These are phyloP conservation scores for Polypterus senegalus DNA, from an alignment of 2,113 vertebrate genomes.

Conservation along the genomic window DNA sequence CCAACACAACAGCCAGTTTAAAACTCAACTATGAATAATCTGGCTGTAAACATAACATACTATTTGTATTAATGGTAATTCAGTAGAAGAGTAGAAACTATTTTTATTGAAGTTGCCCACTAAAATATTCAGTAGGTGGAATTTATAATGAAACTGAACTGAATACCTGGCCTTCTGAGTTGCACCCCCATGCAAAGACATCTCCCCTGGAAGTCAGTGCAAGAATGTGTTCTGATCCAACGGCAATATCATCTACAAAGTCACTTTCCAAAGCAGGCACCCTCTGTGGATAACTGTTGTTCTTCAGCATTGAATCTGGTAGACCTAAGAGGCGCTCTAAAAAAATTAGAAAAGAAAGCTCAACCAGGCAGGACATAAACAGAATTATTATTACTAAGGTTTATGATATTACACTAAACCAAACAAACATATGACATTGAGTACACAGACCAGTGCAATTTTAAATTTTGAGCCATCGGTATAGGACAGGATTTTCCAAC, in stretches of 20 bases:
- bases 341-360: neutral
- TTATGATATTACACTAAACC: too few relatives aligned
- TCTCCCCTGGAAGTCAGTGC: constrained; percentile 52
- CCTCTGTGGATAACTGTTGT: constrained; percentile 52
- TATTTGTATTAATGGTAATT: too few relatives aligned
- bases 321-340: constrained; percentile 58
- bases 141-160: too few relatives aligned
- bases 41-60: too few relatives aligned
- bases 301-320: constrained; percentile 57
- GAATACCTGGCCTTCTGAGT: constrained; percentile 60
- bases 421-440: too few relatives aligned
- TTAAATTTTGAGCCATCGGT: too few relatives aligned
- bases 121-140: neutral
- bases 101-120: too few relatives aligned
- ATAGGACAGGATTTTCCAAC: too few relatives aligned
- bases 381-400: constrained; percentile 29
- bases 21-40: too few relatives aligned
- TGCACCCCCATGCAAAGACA: constrained; percentile 59
- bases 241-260: constrained; percentile 54
- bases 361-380: neutral
- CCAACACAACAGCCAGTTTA: too few relatives aligned
- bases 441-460: too few relatives aligned
- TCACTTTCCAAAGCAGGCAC: constrained; percentile 53
- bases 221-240: constrained; percentile 58
- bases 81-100: too few relatives aligned